Conservation (phyloP, 1,140 invertebrate genomes). For the Vanessa atalanta region DNA sequence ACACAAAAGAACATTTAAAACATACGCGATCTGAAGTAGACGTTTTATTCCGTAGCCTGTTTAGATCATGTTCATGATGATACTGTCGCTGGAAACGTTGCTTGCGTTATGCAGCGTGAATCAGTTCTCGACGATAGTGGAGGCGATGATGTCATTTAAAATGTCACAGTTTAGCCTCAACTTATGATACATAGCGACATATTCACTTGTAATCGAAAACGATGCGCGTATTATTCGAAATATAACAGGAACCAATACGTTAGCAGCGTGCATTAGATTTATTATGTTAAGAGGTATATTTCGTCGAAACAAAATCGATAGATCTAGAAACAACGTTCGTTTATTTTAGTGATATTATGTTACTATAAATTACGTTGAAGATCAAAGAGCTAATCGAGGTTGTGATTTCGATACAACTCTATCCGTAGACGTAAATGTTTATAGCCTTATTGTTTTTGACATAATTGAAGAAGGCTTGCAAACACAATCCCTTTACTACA, state of each 20-base stretch:
- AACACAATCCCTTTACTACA: constrained; percentile 32
- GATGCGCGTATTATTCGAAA: background rate
- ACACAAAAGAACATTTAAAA: constrained; percentile 8
- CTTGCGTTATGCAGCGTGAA: constrained; percentile 14
- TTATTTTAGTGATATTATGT: background rate
- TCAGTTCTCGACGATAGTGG: constrained; percentile 10
- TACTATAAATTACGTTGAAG: background rate
- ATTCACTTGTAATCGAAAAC: background rate
- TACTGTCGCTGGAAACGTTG: constrained; percentile 13
- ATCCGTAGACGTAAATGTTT: constrained; percentile 1
- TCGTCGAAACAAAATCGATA: background rate
- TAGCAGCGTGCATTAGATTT: background rate
- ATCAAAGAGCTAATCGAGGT: background rate
- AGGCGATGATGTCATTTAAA: constrained; percentile 25
- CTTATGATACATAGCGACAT: constrained; percentile 1
- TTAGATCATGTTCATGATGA: constrained; percentile 16
- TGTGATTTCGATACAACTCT: background rate
- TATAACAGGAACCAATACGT: background rate
- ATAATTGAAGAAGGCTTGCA: constrained; percentile 19
- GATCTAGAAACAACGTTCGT: background rate
- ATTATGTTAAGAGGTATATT: constrained; percentile 2
- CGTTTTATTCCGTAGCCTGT: constrained; percentile 19
- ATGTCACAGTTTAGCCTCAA: constrained; percentile 15
- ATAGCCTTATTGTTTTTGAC: constrained; percentile 19
- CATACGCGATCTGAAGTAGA: constrained; percentile 4